Evolutionary conservation across 2,888 invertebrate species (phyloP), one percentile per base, ranked within the genome.

Genomic region (Drosophila falleni): DNA sequence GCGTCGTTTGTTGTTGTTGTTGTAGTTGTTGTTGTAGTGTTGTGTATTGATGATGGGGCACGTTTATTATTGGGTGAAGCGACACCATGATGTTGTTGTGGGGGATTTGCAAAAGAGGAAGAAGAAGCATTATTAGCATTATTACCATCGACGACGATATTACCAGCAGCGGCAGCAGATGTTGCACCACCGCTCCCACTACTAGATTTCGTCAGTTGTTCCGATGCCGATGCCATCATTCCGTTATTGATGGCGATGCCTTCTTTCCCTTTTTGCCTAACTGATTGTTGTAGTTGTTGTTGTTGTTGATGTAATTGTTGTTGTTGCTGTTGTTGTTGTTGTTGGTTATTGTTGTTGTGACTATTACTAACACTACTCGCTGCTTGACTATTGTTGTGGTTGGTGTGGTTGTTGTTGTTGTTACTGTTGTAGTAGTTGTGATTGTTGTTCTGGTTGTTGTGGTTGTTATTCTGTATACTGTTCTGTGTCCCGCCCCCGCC

Each of bases 61-160:
- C 89, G 91, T 89, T 89, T 82, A 65, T 89, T 82, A 65, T 76
- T 87, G 82, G 79, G 83, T 79, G 79, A 79, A 79, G 83, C 91
- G 90, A 91, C 92, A 91, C 90, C 92, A 91, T 92, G 92, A 91
- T 91, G 83, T 80, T 81, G 89, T 85, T 86, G 92, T 91, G 91
- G 82, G 91, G 92, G 90, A 89, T 91, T 92, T 93, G 94, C 92
- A 93, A 94, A 94, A 94, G 94, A 94, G 93, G 94, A 92, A 93
- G 94, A 94, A 94, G 94, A 95, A 93, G 94, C 92, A 92, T 91
- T 91, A 93, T 93, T 93, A 93, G 93, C 92, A 93, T 93, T 94
- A 93, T 94, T 95, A 94, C 94, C 94, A 92, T 93, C 93, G 92
- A 91, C 93, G 91, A 90, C 93, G 91, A 89, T 83, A 91, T 89